Evolutionary conservation across 2,888 invertebrate genomes (phyloP).

Genomic region (Ochropacha duplaris): DNA sequence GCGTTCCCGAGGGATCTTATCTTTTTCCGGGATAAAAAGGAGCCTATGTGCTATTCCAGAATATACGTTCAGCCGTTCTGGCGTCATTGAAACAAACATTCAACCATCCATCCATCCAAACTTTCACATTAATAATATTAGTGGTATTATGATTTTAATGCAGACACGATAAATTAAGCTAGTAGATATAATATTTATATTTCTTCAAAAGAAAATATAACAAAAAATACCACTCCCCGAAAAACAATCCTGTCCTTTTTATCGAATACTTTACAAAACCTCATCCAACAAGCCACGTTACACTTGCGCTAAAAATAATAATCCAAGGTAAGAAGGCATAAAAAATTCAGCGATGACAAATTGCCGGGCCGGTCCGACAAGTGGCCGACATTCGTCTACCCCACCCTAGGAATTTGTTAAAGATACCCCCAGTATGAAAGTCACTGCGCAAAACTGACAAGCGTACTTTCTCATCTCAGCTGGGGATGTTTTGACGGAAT

Average conservation of each 20-base stretch:
- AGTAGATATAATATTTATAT: too few species aligned
- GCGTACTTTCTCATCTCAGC: conserved; percentile 42
- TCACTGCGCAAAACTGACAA: conserved; percentile 46
- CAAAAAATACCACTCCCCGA: not conserved
- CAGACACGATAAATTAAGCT: too few species aligned
- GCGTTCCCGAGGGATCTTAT: too few species aligned
- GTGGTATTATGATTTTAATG: too few species aligned
- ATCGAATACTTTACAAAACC: not conserved
- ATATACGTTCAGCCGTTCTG: too few species aligned
- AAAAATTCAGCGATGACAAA: conserved; percentile 67
- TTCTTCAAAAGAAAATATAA: too few species aligned
- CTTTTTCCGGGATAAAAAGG: too few species aligned
- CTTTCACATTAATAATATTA: too few species aligned
- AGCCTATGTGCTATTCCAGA: too few species aligned
- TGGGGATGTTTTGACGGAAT: conserved; percentile 10
- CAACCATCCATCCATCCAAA: too few species aligned
- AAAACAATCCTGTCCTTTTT: not conserved
- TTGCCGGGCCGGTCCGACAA: conserved; percentile 47
- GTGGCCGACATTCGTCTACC: conserved; percentile 57
- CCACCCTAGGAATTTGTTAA: conserved; percentile 49
- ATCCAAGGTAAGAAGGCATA: conserved; percentile 43
- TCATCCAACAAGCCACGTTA: conserved; percentile 14
- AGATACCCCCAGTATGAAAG: conserved; percentile 44
- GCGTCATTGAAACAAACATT: too few species aligned
- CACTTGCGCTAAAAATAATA: conserved; percentile 23